Evolutionary conservation across 2,113 vertebrate species (phyloP).

Genomic region (Crotalus tigris): DNA sequence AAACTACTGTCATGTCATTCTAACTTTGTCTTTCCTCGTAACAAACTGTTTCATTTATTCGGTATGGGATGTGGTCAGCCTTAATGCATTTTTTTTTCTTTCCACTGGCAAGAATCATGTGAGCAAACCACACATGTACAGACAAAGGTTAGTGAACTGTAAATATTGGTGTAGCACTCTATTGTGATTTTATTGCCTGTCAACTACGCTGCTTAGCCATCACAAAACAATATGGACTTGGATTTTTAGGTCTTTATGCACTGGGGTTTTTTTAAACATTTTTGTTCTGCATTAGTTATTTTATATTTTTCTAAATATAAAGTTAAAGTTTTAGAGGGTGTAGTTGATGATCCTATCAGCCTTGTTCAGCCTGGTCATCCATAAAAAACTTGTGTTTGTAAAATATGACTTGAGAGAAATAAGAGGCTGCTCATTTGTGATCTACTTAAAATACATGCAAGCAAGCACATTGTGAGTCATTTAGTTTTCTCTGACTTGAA

Average conservation of each 20-base stretch:
- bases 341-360: not conserved
- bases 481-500: conserved; percentile 34
- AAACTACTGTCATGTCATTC: not conserved
- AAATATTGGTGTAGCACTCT: not conserved
- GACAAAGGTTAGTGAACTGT: not conserved
- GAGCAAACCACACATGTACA: not conserved
- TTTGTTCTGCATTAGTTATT: not conserved
- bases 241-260: not conserved
- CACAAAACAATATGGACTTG: not conserved
- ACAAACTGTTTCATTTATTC: not conserved
- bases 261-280: not conserved
- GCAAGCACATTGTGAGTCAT: not conserved
- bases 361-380: not conserved
- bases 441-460: not conserved
- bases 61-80: not conserved
- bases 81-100: not conserved
- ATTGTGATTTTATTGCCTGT: not conserved
- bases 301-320: not conserved
- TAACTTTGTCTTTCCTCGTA: not conserved
- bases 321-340: not conserved
- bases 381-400: not conserved
- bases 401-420: not conserved
- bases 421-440: not conserved
- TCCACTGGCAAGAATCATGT: not conserved
- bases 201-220: not conserved